phyloP scores from a whole-genome alignment of 2,113 vertebrate species.

The Ceyx melanurus region DNA sequence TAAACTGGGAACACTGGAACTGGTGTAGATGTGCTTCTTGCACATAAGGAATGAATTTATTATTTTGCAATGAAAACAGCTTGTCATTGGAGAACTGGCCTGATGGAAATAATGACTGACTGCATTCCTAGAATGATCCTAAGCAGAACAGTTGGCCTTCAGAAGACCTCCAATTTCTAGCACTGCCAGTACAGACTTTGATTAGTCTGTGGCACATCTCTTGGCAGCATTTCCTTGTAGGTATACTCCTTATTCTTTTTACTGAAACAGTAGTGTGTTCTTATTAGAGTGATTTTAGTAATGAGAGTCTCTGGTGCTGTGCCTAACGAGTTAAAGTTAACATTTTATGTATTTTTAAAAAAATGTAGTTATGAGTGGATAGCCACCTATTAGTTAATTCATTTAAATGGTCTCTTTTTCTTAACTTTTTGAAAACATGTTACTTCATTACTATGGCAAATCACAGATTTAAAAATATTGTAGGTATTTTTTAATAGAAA shows the following conservation, averaged over 20 bases:
- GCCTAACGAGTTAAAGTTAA: neutral
- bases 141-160: constrained; percentile 17
- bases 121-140: constrained; percentile 37
- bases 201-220: neutral
- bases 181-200: neutral
- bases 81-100: constrained; percentile 21
- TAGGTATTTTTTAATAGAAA: neutral
- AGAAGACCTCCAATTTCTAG: neutral
- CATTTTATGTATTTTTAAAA: neutral
- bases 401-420: neutral
- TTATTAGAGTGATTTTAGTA: neutral
- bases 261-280: neutral
- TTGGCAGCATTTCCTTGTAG: neutral
- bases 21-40: neutral
- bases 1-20: neutral
- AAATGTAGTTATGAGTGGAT: neutral
- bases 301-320: neutral
- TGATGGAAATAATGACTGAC: neutral
- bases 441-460: neutral
- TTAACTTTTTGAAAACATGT: neutral
- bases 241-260: neutral
- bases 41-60: constrained; percentile 50
- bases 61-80: constrained; percentile 38
- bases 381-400: neutral
- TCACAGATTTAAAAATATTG: neutral